Evolutionary conservation across 35 echinoderm and acorn worm species (phyloP).

Genomic region (Lytechinus variegatus): DNA sequence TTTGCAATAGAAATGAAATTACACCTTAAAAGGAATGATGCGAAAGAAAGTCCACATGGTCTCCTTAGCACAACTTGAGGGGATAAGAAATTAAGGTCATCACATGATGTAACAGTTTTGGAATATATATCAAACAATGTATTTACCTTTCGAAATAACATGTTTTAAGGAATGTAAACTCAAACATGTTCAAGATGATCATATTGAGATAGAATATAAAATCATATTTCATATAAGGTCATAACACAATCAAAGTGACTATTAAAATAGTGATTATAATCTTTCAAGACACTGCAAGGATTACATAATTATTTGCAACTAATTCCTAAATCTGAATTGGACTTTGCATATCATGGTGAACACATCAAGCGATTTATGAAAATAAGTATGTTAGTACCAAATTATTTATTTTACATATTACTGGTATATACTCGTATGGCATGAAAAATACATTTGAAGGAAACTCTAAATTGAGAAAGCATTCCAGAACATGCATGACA

Average conservation of each 20-base stretch:
- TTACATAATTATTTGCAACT: neutral
- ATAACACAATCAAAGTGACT: neutral
- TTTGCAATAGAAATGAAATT: neutral
- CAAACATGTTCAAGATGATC: neutral
- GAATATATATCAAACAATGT: neutral
- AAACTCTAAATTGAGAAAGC: neutral
- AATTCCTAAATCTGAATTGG: neutral
- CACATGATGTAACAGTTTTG: neutral
- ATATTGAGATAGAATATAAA: neutral
- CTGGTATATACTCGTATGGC: neutral
- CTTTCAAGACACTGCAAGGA: neutral
- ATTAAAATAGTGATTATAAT: neutral
- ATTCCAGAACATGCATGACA: neutral
- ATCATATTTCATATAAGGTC: neutral
- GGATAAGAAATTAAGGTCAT: neutral
- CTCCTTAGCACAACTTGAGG: neutral
- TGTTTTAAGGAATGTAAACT: neutral
- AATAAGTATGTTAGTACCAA: neutral
- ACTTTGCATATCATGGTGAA: neutral
- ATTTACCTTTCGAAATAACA: neutral
- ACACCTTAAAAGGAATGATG: neutral
- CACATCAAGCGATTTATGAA: neutral
- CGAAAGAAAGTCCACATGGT: neutral
- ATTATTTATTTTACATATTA: neutral
- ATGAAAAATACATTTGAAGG: neutral